phyloP scores from a whole-genome alignment of 2,113 vertebrate genomes.

The Rhinolophus sinicus region DNA sequence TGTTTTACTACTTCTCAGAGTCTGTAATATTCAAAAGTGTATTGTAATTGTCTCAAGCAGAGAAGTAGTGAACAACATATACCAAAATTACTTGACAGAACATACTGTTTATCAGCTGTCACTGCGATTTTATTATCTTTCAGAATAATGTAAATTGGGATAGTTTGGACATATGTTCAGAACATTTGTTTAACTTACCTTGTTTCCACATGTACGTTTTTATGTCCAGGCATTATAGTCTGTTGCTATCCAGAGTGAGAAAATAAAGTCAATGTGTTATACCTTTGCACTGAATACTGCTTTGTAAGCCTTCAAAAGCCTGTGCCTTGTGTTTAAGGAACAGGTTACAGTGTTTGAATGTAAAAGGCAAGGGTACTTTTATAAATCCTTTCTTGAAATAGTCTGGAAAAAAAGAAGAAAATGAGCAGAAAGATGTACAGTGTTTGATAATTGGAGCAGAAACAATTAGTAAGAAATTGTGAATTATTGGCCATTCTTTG shows the following conservation, averaged over 20 bases:
- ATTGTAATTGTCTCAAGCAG: background rate
- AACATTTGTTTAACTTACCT: background rate
- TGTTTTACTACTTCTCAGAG: background rate
- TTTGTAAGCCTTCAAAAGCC: background rate
- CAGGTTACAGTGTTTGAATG: background rate
- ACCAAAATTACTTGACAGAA: background rate
- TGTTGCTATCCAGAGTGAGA: background rate
- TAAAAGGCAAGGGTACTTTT: background rate
- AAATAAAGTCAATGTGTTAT: background rate
- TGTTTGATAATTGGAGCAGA: background rate
- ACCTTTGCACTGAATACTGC: background rate
- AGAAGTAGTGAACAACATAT: background rate
- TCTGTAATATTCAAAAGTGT: background rate
- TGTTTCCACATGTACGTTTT: background rate
- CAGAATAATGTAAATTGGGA: background rate
- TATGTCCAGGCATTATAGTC: background rate
- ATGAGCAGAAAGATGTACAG: background rate
- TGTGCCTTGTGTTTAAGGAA: background rate
- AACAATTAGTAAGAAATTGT: background rate
- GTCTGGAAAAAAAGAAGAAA: background rate
- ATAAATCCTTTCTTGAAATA: background rate
- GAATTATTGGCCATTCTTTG: background rate
- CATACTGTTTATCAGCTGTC: background rate
- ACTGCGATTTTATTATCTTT: background rate
- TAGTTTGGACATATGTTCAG: background rate